Percentiles rank a stretch among this genome's conserved stretches.
These are phyloP conservation scores for Anthoscopus minutus DNA, from an alignment of 2,113 vertebrate species.

Conservation along the genomic window DNA sequence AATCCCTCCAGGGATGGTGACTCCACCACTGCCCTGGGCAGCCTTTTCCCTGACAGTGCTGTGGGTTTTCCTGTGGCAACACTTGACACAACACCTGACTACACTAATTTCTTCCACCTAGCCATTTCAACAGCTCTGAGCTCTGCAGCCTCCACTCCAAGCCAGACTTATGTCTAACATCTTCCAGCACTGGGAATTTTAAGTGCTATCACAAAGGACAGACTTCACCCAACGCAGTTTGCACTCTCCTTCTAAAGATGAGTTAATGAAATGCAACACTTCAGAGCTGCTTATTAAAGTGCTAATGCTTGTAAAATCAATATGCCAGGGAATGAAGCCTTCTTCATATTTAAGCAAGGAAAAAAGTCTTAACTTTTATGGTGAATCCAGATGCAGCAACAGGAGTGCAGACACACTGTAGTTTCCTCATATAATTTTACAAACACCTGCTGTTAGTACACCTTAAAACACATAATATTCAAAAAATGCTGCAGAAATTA, in stretches of 20 bases:
- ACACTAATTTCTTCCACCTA: neutral
- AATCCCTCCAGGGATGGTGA: neutral
- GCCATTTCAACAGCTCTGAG: neutral
- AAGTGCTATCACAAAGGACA: neutral
- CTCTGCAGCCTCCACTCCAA: neutral
- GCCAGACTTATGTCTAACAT: neutral
- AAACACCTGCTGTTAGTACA: neutral
- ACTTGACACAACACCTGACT: neutral
- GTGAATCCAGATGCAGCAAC: neutral
- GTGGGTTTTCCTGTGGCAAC: neutral
- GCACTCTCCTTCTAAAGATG: neutral
- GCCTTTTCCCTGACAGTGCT: neutral
- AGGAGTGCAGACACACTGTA: neutral
- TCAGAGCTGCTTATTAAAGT: slow-evolving; percentile 36
- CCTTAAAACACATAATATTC: neutral
- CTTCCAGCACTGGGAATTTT: neutral
- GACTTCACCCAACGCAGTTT: neutral
- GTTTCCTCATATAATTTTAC: neutral
- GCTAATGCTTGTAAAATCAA: slow-evolving; percentile 1
- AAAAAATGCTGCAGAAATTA: neutral
- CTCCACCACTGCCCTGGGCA: neutral
- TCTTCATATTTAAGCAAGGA: neutral
- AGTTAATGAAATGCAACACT: slow-evolving; percentile 38
- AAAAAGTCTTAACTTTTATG: neutral
- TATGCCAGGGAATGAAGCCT: neutral